phyloP scores from a whole-genome alignment of 2,888 invertebrate species.

The Chalcosyrphus nemorum region DNA sequence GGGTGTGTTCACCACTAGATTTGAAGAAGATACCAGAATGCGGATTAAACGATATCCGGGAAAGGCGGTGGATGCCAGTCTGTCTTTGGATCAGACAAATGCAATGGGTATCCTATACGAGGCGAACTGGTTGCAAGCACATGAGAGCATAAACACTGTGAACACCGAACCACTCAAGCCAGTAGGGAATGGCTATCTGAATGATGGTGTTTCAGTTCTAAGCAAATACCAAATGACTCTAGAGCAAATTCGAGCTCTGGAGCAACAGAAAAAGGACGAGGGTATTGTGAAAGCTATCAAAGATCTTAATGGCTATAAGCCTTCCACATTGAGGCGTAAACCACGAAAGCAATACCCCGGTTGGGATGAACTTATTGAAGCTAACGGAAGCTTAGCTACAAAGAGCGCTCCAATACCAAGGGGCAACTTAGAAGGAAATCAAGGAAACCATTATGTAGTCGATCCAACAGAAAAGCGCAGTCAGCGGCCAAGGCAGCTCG shows the following conservation, averaged over 20 bases:
- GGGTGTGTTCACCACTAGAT: slow-evolving; percentile 40
- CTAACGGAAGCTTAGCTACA: slow-evolving; percentile 65
- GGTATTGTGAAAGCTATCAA: slow-evolving; percentile 84
- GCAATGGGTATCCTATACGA: slow-evolving; percentile 91
- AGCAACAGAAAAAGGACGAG: slow-evolving; percentile 81
- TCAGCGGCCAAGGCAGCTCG: slow-evolving; percentile 79
- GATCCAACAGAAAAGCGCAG: slow-evolving; percentile 78
- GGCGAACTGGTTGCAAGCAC: slow-evolving; percentile 92
- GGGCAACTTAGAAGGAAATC: slow-evolving; percentile 1
- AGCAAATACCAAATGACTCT: slow-evolving; percentile 85
- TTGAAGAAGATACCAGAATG: slow-evolving; percentile 83
- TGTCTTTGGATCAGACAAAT: slow-evolving; percentile 87
- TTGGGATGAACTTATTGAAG: slow-evolving; percentile 83
- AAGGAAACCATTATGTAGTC: slow-evolving; percentile 77
- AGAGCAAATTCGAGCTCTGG: slow-evolving; percentile 83
- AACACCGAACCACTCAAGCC: slow-evolving; percentile 61
- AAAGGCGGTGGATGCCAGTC: slow-evolving; percentile 88
- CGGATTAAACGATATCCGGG: slow-evolving; percentile 93
- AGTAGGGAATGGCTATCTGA: slow-evolving; percentile 76
- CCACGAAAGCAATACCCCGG: slow-evolving; percentile 84
- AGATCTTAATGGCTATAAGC: slow-evolving; percentile 85
- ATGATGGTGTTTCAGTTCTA: slow-evolving; percentile 81
- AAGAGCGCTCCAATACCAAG: slow-evolving; percentile 16
- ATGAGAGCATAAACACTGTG: slow-evolving; percentile 75
- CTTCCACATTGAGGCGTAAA: slow-evolving; percentile 84